phyloP scores from a whole-genome alignment of 1,140 invertebrate genomes.

The Hylaeus volcanicus region DNA sequence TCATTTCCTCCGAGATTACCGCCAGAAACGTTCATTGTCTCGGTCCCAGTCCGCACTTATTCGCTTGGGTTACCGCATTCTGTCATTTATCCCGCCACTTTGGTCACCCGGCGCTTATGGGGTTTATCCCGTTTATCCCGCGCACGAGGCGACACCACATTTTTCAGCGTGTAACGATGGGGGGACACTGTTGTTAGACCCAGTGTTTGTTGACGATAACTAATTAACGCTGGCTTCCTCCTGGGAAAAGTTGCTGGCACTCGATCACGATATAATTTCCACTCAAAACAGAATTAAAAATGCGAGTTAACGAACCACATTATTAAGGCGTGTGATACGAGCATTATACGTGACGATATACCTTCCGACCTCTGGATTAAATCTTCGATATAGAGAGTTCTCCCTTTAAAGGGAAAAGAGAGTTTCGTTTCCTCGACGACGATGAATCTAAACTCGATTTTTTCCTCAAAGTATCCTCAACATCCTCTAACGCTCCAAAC shows the following conservation, averaged over 20 bases:
- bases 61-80: constrained; percentile 15
- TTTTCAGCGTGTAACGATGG: constrained; percentile 18
- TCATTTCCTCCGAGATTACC: constrained; percentile 41
- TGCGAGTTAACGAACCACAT: too few species aligned
- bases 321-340: too few species aligned
- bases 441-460: too few species aligned
- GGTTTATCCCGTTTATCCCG: constrained; percentile 10
- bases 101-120: neutral
- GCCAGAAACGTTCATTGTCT: constrained; percentile 37
- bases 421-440: too few species aligned
- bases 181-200: neutral
- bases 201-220: neutral
- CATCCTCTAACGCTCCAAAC: neutral
- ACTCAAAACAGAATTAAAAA: neutral
- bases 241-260: neutral
- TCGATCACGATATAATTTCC: neutral
- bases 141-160: neutral
- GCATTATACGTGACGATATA: too few species aligned
- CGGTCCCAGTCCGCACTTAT: constrained; percentile 19
- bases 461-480: neutral
- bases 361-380: too few species aligned
- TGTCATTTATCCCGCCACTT: constrained; percentile 15
- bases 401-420: too few species aligned
- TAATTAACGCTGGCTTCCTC: constrained; percentile 11
- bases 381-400: too few species aligned